Evolutionary conservation across 2,797 vertebrate genomes (phyloP), one percentile per base, ranked within the genome.

Genomic region (Lepus townsendii): DNA sequence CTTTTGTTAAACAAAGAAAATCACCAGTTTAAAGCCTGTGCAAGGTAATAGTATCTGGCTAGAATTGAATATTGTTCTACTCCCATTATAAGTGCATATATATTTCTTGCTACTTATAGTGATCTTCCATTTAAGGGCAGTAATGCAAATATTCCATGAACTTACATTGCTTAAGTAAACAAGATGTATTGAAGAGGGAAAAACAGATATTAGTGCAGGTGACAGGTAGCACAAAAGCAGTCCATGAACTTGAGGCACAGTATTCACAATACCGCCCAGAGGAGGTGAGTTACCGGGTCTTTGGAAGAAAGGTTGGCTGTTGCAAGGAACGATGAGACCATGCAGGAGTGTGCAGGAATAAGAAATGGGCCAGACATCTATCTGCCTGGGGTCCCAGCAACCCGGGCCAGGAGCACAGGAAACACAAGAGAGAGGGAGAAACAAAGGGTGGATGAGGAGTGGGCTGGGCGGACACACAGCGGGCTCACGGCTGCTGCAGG

Each of bases 281-380:
- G 24, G 30, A 78, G 50, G 32, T 47, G 14, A 30, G 57, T 83
- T 2, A 47, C 10, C 11, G 0, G 4, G 38, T 88, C 50, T 42
- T 20, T n/a, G 7, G 38, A 38, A 35, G 68, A 69, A 19, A 30
- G 24, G 22, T 11, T 22, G 26, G 32, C 14, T 8, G 1, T 4
- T 7, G 22, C 14, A 79, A 62, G 38, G 72, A 68, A 71, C 14
- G 22, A 11, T 0, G 4, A 13, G 6, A 9, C 1, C 2, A 16
- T 1, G 24, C 3, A 20, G 52, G n/a, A 52, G 20, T 8, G 11
- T 7, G 0, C 16, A 2, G 11, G 5, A 13, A 26, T 7, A 22
- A n/a, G 57, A n/a, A 35, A 4, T 5, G 38, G 65, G 19, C 26
- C 5, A 10, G 22, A 3, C 20, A 42, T 42, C 42, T 42, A 2